Conservation (phyloP, 2,113 vertebrate genomes). For the Geothlypis trichas region DNA sequence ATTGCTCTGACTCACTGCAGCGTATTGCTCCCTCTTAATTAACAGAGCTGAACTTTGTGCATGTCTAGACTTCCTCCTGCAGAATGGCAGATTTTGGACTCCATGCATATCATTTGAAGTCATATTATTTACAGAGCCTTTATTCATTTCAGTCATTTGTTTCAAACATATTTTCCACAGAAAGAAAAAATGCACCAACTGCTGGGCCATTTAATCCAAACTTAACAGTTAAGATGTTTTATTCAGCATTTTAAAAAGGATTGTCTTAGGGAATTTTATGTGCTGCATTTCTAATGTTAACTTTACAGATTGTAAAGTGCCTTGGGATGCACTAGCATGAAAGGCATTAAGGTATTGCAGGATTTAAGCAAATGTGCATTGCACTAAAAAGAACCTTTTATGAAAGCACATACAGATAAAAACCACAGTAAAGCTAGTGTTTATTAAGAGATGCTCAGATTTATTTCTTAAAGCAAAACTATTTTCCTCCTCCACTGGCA, state of each 20-base stretch:
- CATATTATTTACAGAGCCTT: slow-evolving; percentile 63
- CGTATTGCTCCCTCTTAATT: slow-evolving; percentile 61
- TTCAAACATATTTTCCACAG: slow-evolving; percentile 59
- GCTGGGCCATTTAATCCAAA: slow-evolving; percentile 67
- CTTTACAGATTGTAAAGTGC: slow-evolving; percentile 66
- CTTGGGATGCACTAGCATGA: slow-evolving; percentile 55
- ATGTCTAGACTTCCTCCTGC: slow-evolving; percentile 63
- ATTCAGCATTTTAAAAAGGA: slow-evolving; percentile 64
- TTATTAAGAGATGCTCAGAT: slow-evolving; percentile 50
- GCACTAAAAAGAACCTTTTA: slow-evolving; percentile 48
- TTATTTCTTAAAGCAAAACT: slow-evolving; percentile 48
- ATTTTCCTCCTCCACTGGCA: not conserved
- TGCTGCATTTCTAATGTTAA: slow-evolving; percentile 55
- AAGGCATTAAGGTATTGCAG: slow-evolving; percentile 56
- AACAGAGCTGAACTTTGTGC: slow-evolving; percentile 64
- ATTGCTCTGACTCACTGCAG: slow-evolving; percentile 59
- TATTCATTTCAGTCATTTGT: slow-evolving; percentile 63
- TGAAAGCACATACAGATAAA: slow-evolving; percentile 43
- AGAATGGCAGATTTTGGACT: slow-evolving; percentile 60
- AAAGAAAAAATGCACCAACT: slow-evolving; percentile 62
- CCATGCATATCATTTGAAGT: slow-evolving; percentile 55
- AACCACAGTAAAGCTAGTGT: slow-evolving; percentile 27
- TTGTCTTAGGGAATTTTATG: slow-evolving; percentile 58
- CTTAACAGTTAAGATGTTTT: slow-evolving; percentile 63
- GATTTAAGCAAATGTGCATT: slow-evolving; percentile 50